These are phyloP conservation scores for Terebella lapidaria DNA, from an alignment of 2,888 invertebrate genomes.

Conservation along the genomic window DNA sequence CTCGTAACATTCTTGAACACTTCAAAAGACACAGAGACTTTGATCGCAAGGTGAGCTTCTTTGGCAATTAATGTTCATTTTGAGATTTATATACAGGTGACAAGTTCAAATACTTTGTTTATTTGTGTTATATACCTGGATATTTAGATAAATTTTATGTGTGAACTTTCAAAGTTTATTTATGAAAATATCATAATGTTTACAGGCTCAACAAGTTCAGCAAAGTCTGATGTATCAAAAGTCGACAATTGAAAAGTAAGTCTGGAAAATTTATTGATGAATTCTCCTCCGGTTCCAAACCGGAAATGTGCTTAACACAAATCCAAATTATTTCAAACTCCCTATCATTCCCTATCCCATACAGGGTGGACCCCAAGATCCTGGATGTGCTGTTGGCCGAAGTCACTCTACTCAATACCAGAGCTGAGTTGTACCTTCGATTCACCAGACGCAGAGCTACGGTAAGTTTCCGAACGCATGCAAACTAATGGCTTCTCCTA, in stretches of 20 bases:
- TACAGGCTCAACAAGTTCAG: constrained; percentile 41
- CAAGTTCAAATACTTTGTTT: too few relatives aligned
- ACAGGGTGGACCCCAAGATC: constrained; percentile 67
- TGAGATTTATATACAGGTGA: neutral
- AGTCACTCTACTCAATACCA: constrained; percentile 82
- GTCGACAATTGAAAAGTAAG: neutral
- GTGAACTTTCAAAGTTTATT: neutral
- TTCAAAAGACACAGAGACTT: constrained; percentile 68
- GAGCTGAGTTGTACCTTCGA: constrained; percentile 83
- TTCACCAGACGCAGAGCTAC: constrained; percentile 70
- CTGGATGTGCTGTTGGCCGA: constrained; percentile 84
- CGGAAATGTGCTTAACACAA: too few relatives aligned
- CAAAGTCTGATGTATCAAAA: constrained; percentile 38
- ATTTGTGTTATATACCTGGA: neutral
- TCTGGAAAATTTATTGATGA: too few relatives aligned
- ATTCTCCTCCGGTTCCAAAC: too few relatives aligned
- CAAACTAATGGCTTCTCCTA: too few relatives aligned
- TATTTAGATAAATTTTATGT: neutral
- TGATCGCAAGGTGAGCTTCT: constrained; percentile 58
- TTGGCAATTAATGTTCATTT: neutral
- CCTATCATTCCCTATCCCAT: too few relatives aligned
- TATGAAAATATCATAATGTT: constrained; percentile 4
- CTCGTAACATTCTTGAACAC: constrained; percentile 62
- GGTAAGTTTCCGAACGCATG: constrained; percentile 32
- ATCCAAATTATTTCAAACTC: too few relatives aligned